These are phyloP conservation scores for Cepaea nemoralis DNA, from an alignment of 1,140 invertebrate genomes.

Conservation along the genomic window DNA sequence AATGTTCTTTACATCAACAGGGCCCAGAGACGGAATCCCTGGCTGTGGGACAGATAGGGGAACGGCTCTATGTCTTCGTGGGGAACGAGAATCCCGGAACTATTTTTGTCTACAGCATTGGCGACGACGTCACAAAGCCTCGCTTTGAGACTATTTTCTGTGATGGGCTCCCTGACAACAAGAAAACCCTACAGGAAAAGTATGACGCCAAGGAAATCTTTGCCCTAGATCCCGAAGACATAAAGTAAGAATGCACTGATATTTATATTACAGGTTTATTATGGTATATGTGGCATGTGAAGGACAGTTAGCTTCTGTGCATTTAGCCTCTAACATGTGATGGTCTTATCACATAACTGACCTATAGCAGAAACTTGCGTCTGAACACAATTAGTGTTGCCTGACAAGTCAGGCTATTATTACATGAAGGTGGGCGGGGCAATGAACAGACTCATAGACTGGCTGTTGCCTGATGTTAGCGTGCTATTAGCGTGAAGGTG, in stretches of 20 bases:
- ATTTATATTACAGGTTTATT: too few species aligned
- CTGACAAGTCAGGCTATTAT: too few species aligned
- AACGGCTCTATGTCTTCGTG: constrained; percentile 44
- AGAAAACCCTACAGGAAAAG: neutral
- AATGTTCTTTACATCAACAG: constrained; percentile 25
- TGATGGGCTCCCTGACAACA: constrained; percentile 24
- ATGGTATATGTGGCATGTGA: too few species aligned
- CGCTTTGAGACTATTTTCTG: constrained; percentile 34
- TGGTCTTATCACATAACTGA: too few species aligned
- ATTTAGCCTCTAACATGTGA: too few species aligned
- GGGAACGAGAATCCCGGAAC: constrained; percentile 50
- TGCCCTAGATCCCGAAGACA: constrained; percentile 22
- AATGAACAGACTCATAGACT: too few species aligned
- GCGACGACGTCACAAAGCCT: constrained; percentile 15
- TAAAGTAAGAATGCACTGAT: neutral
- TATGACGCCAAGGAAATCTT: neutral
- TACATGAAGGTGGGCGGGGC: too few species aligned
- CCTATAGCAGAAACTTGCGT: too few species aligned
- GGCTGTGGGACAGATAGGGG: constrained; percentile 40
- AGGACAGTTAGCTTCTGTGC: too few species aligned
- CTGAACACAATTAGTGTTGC: too few species aligned
- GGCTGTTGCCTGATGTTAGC: too few species aligned
- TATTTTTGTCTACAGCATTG: constrained; percentile 47
- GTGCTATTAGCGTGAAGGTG: too few species aligned
- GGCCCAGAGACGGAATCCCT: constrained; percentile 52